Base-by-base conservation (phyloP, 2,888 invertebrate species). In the Mylabris sibirica region DNA sequence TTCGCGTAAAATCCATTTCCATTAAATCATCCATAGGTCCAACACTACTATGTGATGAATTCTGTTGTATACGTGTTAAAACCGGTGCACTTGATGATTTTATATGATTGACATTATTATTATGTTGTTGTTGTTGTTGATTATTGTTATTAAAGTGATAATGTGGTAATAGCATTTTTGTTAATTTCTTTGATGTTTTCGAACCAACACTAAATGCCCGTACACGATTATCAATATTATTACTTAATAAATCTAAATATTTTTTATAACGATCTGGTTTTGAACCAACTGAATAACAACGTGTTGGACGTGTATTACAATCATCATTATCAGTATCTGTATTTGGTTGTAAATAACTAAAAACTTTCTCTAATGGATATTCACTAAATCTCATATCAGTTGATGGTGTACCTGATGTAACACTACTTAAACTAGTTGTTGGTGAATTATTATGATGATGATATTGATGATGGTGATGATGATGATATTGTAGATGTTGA, bases 201-300 rank as follows among this genome's bases (percentile, higher is more conserved):
- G 91, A 91, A 26, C 94, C 94, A 63, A 93, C 92, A 65, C 93
- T 93, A 85, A 91, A 93, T 6, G 94, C 93, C 75, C 94, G 88
- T 60, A 90, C 91, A 64, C 93, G 86, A 44, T 85, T 83, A 75
- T 87, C 88, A 22, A 57, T 64, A 44, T 85, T 83, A 38, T 77
- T 85, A 70, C 86, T 85, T 63, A 86, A 86, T 69, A 89, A 66
- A 59, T 78, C 77, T 34, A 74, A 67, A 30, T 78, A 77, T 11
- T 77, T 72, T 63, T 76, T 77, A 49, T 72, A 74, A 0, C 77
- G 87, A 74, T 92, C 92, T 2, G 93, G 92, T 74, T 92, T 89
- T 65, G 94, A 95, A 24, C 96, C 96, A 73, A 96, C 92, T 30
- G 95, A 95, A 85, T 95, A 95, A 1, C 95, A 92, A 75, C 95